phyloP scores from a whole-genome alignment of 1,140 invertebrate species.

The Papilio machaon region DNA sequence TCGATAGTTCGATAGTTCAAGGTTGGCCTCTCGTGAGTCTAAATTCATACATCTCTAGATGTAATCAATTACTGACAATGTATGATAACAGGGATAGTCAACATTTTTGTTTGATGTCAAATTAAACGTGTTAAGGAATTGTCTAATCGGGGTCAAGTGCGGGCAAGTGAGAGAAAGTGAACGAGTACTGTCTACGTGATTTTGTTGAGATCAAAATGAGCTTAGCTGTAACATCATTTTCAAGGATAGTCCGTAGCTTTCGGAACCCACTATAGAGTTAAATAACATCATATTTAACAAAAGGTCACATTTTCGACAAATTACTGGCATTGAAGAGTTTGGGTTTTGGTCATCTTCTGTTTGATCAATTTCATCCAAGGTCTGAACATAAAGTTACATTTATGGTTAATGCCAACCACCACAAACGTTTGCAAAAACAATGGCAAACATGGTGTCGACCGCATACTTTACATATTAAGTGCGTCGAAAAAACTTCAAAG shows the following conservation, averaged over 20 bases:
- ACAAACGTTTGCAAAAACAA: conserved; percentile 64
- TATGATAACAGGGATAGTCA: neutral
- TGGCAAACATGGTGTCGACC: conserved; percentile 47
- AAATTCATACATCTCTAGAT: neutral
- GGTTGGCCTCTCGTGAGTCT: too few species aligned
- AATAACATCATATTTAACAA: too few species aligned
- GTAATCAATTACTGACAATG: neutral
- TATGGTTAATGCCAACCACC: conserved; percentile 34
- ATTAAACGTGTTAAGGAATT: conserved; percentile 1
- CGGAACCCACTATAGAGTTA: neutral
- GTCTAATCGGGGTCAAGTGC: conserved; percentile 25
- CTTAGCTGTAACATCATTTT: neutral
- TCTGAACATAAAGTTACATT: neutral
- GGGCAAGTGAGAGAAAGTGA: neutral
- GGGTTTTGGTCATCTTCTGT: neutral
- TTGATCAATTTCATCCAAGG: neutral
- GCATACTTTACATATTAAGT: conserved; percentile 59
- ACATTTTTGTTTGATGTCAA: neutral
- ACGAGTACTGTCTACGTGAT: neutral
- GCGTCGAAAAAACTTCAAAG: conserved; percentile 60
- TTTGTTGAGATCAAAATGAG: conserved; percentile 8
- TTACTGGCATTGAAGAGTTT: neutral
- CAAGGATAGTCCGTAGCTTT: conserved; percentile 10
- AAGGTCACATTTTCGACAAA: too few species aligned
- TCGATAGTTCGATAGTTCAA: too few species aligned